A percentile compares a stretch with the other conserved stretches of the same genome.
Evolutionary conservation across 2,113 vertebrate genomes (phyloP).

Genomic region (Tachycineta bicolor): DNA sequence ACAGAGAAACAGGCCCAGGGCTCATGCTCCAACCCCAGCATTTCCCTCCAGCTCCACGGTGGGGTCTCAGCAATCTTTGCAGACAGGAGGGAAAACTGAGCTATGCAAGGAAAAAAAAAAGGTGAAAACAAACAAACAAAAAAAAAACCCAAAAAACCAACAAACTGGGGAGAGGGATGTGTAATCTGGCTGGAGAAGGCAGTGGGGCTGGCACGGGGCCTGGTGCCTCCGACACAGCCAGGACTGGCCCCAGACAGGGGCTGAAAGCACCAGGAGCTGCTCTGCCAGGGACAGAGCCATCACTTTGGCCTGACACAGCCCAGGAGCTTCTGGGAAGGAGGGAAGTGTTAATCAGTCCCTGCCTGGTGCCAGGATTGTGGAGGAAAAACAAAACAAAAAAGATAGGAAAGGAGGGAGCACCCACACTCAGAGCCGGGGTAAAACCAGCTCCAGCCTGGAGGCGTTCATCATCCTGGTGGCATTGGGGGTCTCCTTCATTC

Average conservation of each 20-base stretch:
- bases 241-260: background rate
- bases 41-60: background rate
- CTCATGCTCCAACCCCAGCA: background rate
- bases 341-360: background rate
- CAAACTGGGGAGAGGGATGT: background rate
- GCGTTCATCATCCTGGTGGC: background rate
- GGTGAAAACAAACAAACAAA: too few relatives aligned
- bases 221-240: background rate
- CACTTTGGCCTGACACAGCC: background rate
- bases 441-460: background rate
- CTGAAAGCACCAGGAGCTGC: background rate
- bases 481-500: background rate
- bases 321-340: background rate
- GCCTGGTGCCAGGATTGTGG: background rate
- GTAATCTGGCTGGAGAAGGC: background rate
- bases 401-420: background rate
- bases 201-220: background rate
- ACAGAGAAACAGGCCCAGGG: background rate
- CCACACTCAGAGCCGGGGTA: background rate
- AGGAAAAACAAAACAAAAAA: background rate
- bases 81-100: background rate
- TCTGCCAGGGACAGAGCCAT: background rate
- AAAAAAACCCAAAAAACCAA: background rate
- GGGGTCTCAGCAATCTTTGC: background rate
- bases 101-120: background rate